These are phyloP conservation scores for Coregonus clupeaformis DNA, from an alignment of 2,113 vertebrate species.

Conservation along the genomic window DNA sequence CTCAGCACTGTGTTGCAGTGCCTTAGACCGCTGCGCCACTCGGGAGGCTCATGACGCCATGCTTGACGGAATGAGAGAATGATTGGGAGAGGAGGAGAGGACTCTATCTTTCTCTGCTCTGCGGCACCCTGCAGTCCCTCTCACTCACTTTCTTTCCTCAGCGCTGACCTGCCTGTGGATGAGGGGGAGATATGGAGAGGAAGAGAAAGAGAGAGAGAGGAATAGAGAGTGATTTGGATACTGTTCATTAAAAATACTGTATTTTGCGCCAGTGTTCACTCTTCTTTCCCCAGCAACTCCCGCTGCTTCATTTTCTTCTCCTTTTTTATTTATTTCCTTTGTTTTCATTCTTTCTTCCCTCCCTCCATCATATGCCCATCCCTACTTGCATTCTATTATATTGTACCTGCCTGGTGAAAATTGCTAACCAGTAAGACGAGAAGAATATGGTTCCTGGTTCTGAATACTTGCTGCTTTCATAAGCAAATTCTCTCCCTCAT, in stretches of 20 bases:
- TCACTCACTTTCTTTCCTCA: conserved; percentile 33
- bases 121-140: too few relatives aligned
- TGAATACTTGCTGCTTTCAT: too few relatives aligned
- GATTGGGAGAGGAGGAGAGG: conserved; percentile 64
- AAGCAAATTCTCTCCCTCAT: neutral
- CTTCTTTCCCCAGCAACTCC: neutral
- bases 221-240: conserved; percentile 61
- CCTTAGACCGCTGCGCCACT: too few relatives aligned
- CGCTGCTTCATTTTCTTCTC: conserved; percentile 11
- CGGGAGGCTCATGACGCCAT: too few relatives aligned
- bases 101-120: conserved; percentile 58
- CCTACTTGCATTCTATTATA: neutral
- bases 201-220: conserved; percentile 42
- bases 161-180: conserved; percentile 64
- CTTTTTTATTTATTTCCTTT: conserved; percentile 43
- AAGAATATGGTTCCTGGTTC: too few relatives aligned
- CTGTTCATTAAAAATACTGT: conserved; percentile 50
- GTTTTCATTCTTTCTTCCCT: conserved; percentile 31
- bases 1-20: too few relatives aligned
- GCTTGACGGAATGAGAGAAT: conserved; percentile 58
- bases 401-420: too few relatives aligned
- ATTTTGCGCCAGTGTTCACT: conserved; percentile 35
- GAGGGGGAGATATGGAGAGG: conserved; percentile 41
- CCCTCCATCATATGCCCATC: conserved; percentile 26
- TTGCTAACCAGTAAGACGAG: too few relatives aligned